Evolutionary conservation across 2,888 invertebrate genomes (phyloP), one percentile per base, ranked within the genome.

Genomic region (Siphlonurus alternatus): DNA sequence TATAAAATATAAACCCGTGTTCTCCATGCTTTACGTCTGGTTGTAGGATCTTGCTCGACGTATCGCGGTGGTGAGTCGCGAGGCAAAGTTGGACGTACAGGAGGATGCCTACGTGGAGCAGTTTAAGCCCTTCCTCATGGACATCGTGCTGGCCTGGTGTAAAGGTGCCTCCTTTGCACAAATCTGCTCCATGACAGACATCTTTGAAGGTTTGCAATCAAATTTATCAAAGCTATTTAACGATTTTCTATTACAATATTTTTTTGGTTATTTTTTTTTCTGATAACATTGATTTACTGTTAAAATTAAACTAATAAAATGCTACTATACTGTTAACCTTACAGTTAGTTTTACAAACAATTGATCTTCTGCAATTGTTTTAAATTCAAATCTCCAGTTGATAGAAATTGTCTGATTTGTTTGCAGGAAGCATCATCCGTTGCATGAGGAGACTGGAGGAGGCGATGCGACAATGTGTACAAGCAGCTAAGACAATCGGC

Each of bases 361-460:
- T n/a, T n/a, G n/a, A n/a, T n/a, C n/a, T n/a, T n/a, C n/a, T n/a
- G n/a, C n/a, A n/a, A n/a, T n/a, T n/a, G n/a, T n/a, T n/a, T n/a
- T n/a, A n/a, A n/a, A n/a, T n/a, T n/a, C n/a, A n/a, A n/a, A n/a
- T n/a, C n/a, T n/a, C n/a, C n/a, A n/a, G n/a, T n/a, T n/a, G n/a
- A n/a, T n/a, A n/a, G n/a, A n/a, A n/a, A n/a, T n/a, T n/a, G n/a
- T n/a, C n/a, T n/a, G 59, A 61, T 63, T 59, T 66, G n/a, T n/a
- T 71, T 72, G 18, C 71, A 85, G 85, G 89, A 25, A 88, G 88
- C 64, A 87, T 91, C 59, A 90, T 91, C 70, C 79, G 99, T 19
- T 93, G 93, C 72, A 95, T 99, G 91, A 83, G 99, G 60, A 84
- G 98, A 10, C 77, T 99, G 65, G 99, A 99, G 75, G 99, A 99